phyloP scores from a whole-genome alignment of 1,140 invertebrate genomes.

The Lasaia peninsularis region DNA sequence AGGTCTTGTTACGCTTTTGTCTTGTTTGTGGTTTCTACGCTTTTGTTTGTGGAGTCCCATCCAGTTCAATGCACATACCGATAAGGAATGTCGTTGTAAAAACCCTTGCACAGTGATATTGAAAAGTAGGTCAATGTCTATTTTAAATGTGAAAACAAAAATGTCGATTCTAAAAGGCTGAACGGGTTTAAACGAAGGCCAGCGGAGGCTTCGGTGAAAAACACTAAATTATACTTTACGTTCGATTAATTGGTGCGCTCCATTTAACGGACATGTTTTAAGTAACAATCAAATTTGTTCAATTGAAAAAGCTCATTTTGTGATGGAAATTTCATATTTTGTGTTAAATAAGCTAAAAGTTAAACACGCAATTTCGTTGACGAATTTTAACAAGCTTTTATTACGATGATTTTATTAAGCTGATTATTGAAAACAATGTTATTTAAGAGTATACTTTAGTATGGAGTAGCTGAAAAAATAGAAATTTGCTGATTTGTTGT shows the following conservation, averaged over 20 bases:
- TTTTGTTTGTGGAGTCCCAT: too few species aligned
- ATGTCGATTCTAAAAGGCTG: background rate
- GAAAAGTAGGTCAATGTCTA: background rate
- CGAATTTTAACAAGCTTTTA: too few species aligned
- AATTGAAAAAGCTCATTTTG: slow-evolving; percentile 1
- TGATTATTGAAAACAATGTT: too few species aligned
- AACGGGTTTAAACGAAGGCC: background rate
- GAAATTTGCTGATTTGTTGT: too few species aligned
- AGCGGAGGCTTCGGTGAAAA: background rate
- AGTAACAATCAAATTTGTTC: slow-evolving; percentile 4
- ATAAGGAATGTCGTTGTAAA: background rate
- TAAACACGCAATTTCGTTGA: too few species aligned
- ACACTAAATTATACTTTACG: slow-evolving; percentile 11
- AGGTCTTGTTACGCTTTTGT: too few species aligned
- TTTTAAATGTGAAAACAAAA: background rate
- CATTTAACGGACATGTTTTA: slow-evolving; percentile 7
- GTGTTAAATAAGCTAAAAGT: too few species aligned
- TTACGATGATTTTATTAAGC: too few species aligned
- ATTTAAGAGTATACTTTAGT: too few species aligned
- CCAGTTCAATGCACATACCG: too few species aligned
- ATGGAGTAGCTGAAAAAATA: too few species aligned
- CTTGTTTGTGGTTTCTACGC: too few species aligned
- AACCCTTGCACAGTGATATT: background rate
- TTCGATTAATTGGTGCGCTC: background rate
- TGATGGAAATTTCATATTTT: background rate